Conservation (phyloP, 2,797 vertebrate species). For the Pogonophryne albipinna region DNA sequence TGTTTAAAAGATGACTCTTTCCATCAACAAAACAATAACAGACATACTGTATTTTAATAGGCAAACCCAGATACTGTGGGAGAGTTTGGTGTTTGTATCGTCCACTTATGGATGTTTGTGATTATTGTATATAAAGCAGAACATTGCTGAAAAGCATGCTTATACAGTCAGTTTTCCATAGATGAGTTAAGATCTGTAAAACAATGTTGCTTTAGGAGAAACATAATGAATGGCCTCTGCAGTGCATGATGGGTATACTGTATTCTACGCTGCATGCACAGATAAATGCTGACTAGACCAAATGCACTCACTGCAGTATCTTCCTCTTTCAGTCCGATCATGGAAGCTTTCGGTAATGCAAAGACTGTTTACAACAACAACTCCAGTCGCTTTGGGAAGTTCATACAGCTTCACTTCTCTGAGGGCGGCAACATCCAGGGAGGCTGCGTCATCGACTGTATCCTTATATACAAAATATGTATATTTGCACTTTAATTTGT, state of each 20-base stretch:
- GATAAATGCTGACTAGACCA: neutral
- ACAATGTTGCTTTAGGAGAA: neutral
- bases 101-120: neutral
- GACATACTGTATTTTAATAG: neutral
- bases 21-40: neutral
- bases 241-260: neutral
- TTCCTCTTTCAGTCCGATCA: constrained; percentile 87
- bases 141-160: neutral
- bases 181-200: neutral
- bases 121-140: neutral
- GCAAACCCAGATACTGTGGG: too few species aligned
- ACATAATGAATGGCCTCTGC: neutral
- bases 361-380: constrained; percentile 98
- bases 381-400: constrained; percentile 96
- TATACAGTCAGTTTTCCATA: neutral
- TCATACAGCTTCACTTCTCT: constrained; percentile 95
- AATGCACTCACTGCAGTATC: neutral
- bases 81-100: too few species aligned
- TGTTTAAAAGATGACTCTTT: neutral
- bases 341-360: constrained; percentile 95
- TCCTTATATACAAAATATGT: constrained; percentile 76
- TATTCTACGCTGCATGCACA: neutral
- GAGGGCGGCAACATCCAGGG: constrained; percentile 94
- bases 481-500: neutral
- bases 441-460: constrained; percentile 94